Base-by-base conservation (phyloP, 2,113 vertebrate genomes). In the Tapirus terrestris region DNA sequence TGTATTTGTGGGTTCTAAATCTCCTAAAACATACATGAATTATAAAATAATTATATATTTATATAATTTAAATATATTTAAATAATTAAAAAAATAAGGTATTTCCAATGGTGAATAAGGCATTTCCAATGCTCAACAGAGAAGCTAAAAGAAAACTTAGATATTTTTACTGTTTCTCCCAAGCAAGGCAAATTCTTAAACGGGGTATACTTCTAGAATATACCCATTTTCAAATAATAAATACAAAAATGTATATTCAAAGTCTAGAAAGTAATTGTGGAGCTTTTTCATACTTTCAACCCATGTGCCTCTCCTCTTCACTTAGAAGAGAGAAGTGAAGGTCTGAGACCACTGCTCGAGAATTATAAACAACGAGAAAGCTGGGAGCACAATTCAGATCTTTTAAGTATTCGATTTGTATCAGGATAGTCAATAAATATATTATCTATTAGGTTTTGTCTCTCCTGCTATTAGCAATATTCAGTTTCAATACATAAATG, bases 201-300 rank as follows among this genome's bases (percentile, higher is more conserved):
- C 45, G 75, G 25, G 21, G 9, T 86, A 89, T 85, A 60, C 21
- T 87, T 82, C 63, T 70, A 87, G 27, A 61, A 73, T 60, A 79
- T 0, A 92, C 88, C 18, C 21, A 92, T 94, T 94, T 94, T 95
- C 13, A 91, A 96, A 68, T 33, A 76, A 1, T 70, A 95, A 94
- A 13, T 85, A 43, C 1, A 77, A 96, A 94, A 60, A 84, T 56
- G 31, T 70, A 95, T 63, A 94, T 90, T 85, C 72, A 25, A 87
- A 89, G 65, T 84, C 29, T 73, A 89, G 18, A 93, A 88, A 76
- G 56, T 56, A 94, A 95, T 1, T 61, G 25, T 89, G n/a, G 33
- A 75, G 20, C 18, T 86, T 81, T 70, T 14, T 58, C 27, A 45
- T 58, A 27, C 80, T 97, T 90, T 96, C 16, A 88, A 94, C 75